Evolutionary conservation across 37 sponge, comb jelly and placozoan genomes (phyloP).

Genomic region (Petrosia ficiformis): DNA sequence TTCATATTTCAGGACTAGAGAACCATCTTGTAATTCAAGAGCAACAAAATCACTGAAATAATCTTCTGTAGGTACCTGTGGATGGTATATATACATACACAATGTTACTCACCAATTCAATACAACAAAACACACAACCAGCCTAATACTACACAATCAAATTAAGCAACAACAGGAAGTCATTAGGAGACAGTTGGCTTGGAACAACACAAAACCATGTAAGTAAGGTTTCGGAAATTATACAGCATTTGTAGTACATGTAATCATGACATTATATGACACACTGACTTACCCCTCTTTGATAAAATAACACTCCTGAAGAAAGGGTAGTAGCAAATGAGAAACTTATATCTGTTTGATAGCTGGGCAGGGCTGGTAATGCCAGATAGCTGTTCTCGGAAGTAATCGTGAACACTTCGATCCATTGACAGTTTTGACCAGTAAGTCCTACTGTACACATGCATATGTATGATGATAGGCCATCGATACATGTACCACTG

Average conservation of each 20-base stretch:
- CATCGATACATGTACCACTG: conserved; percentile 7
- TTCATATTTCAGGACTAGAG: conserved; percentile 4
- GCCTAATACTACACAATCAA: too few relatives aligned
- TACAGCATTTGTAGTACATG: too few relatives aligned
- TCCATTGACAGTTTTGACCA: not conserved
- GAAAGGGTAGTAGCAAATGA: not conserved
- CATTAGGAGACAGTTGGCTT: too few relatives aligned
- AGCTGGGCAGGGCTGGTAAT: not conserved
- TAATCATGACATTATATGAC: too few relatives aligned
- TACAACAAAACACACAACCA: too few relatives aligned
- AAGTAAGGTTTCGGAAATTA: too few relatives aligned
- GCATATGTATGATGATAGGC: not conserved
- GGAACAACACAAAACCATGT: too few relatives aligned
- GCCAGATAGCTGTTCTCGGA: not conserved
- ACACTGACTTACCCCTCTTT: conserved; percentile 5
- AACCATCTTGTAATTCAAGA: not conserved
- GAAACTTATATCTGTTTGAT: not conserved
- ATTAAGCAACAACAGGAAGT: too few relatives aligned
- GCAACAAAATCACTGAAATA: conserved; percentile 1
- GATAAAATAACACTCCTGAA: not conserved
- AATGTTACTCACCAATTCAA: too few relatives aligned
- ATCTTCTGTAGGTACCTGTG: not conserved
- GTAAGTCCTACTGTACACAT: conserved; percentile 11
- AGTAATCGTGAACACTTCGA: not conserved
- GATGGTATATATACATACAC: not conserved